A percentile compares a stretch with the other conserved stretches of the same genome.
Evolutionary conservation across 2,113 vertebrate species (phyloP).

Genomic region (Zapus hudsonius): DNA sequence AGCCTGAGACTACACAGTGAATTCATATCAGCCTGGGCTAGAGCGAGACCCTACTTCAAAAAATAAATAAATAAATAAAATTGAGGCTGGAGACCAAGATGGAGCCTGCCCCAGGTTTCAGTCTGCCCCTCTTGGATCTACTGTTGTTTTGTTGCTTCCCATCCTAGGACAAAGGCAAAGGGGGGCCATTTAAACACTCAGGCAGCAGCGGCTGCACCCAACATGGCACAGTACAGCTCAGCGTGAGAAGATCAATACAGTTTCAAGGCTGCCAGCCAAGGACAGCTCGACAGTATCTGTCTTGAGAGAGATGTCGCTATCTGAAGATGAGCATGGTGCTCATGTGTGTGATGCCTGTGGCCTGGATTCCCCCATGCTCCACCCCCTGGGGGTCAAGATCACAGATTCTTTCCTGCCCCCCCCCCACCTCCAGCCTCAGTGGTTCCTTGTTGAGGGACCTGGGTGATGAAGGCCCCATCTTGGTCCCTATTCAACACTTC

Average conservation of each 20-base stretch:
- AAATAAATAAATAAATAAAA: no score
- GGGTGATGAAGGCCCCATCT: neutral
- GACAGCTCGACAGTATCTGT: neutral
- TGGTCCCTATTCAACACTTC: fast-evolving
- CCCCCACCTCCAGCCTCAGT: neutral
- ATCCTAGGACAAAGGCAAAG: neutral
- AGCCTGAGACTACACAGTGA: no score
- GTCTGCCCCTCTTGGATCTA: neutral
- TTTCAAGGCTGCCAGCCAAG: no score
- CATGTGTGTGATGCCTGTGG: fast-evolving
- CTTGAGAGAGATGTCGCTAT: neutral
- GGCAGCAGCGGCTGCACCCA: neutral
- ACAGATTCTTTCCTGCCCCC: neutral
- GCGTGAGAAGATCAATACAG: neutral
- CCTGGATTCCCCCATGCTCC: fast-evolving
- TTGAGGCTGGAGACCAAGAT: no score
- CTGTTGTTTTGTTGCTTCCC: neutral
- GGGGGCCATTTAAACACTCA: neutral
- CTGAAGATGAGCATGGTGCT: neutral
- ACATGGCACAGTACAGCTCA: neutral
- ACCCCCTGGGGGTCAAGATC: neutral
- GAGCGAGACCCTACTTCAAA: no score
- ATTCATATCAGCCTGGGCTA: no score
- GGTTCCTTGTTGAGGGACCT: neutral
- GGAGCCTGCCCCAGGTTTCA: neutral